Evolutionary conservation across 2,888 invertebrate species (phyloP), one percentile per base, ranked within the genome.

Genomic region (Parnassius mnemosyne): DNA sequence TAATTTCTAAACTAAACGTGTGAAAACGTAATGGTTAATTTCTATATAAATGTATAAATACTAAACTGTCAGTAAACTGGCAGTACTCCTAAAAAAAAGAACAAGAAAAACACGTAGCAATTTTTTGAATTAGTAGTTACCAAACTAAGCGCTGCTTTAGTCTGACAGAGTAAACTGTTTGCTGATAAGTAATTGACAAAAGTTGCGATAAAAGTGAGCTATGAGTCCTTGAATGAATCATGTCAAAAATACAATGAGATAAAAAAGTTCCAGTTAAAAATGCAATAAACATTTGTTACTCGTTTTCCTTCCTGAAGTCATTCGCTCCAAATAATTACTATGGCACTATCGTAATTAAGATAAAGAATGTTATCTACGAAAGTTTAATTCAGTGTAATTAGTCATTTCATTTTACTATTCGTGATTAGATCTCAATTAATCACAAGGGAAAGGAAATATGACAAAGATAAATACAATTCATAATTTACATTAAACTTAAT

Each of bases 301-400:
- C 25, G 43, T 10, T 54, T 63, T 60, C 51, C 34, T 34, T 20
- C 50, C 54, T 44, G 12, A n/a, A 51, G 63, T 62, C 60, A 65
- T 66, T 66, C 64, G 55, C 60, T 61, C 57, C 59, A 65, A 69
- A 66, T 68, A 63, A 68, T 66, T 66, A 65, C 64, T 63, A 54
- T 54, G 68, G 63, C 68, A 60, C 61, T 65, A 66, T 69, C 64
- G 62, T 69, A 66, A 68, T 68, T 69, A 66, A 68, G 68, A 69
- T 69, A 66, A 69, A 66, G 63, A 54, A n/a, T 56, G 44, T 65
- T 65, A 61, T 66, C 64, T 61, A 46, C 63, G 57, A 34, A 54
- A 43, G 51, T 54, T 57, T 58, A 58, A 61, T 53, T 57, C 49
- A 57, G n/a, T 53, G 65, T 63, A 67, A 68, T 69, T 68, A 66